Evolutionary conservation across 35 echinoderm and acorn worm species (phyloP).

Genomic region (Strongylocentrotus purpuratus): DNA sequence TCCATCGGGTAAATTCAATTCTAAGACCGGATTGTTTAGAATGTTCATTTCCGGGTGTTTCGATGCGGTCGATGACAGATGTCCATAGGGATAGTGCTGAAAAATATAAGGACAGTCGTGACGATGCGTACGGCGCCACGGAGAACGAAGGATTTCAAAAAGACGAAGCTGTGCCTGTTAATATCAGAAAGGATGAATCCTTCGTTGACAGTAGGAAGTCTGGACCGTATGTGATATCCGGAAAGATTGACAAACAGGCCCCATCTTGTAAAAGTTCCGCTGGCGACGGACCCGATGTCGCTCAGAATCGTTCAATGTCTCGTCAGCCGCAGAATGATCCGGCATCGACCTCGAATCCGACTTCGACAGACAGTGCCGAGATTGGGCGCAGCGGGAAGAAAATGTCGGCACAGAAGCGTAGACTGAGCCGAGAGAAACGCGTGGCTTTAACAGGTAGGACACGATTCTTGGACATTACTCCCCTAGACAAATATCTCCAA

Average conservation of each 20-base stretch:
- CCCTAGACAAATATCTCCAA: too few species aligned
- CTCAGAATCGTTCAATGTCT: not conserved
- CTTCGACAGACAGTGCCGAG: not conserved
- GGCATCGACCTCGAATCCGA: not conserved
- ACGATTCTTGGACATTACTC: too few species aligned
- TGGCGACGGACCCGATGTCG: not conserved
- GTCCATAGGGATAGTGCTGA: not conserved
- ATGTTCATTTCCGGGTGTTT: not conserved
- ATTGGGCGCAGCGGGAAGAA: not conserved
- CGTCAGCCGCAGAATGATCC: not conserved
- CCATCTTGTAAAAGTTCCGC: too few species aligned
- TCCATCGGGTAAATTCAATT: not conserved
- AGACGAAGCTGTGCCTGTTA: not conserved
- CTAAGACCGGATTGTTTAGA: not conserved
- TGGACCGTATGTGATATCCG: not conserved
- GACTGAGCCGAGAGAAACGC: not conserved
- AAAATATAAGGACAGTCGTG: not conserved
- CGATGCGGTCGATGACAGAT: not conserved
- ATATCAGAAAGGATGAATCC: not conserved
- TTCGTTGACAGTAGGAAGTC: not conserved
- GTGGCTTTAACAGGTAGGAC: not conserved
- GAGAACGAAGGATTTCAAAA: not conserved
- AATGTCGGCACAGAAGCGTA: not conserved
- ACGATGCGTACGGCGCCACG: not conserved
- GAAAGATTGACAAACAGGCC: not conserved